Conservation (phyloP, 2,888 invertebrate species). For the Epistrophe eligans region DNA sequence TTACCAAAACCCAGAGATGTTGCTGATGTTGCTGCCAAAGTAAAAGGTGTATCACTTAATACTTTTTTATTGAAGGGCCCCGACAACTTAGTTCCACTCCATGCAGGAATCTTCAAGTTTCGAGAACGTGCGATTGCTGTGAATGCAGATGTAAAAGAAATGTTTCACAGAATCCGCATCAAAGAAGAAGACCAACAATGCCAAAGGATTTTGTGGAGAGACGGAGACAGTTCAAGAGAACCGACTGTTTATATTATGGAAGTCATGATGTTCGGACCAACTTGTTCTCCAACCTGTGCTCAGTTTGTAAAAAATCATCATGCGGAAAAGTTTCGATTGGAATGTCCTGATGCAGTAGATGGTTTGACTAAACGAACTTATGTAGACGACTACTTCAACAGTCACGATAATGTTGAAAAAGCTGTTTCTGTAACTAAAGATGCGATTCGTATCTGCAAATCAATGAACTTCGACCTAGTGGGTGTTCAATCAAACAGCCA, state of each 20-base stretch:
- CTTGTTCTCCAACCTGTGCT: conserved; percentile 25
- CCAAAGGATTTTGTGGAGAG: conserved; percentile 65
- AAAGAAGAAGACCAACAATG: conserved; percentile 34
- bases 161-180: conserved; percentile 62
- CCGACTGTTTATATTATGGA: conserved; percentile 42
- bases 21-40: conserved; percentile 55
- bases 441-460: conserved; percentile 21
- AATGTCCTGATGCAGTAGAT: conserved; percentile 38
- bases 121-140: conserved; percentile 44
- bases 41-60: conserved; percentile 59
- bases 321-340: conserved; percentile 8
- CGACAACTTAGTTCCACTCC: conserved; percentile 48
- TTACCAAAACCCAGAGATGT: conserved; percentile 52
- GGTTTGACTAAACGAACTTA: conserved; percentile 26
- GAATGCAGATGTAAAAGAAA: conserved; percentile 62
- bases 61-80: conserved; percentile 11
- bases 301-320: conserved; percentile 36
- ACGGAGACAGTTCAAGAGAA: conserved; percentile 52
- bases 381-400: conserved; percentile 33
- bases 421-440: conserved; percentile 27
- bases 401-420: conserved; percentile 16
- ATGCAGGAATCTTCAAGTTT: conserved; percentile 51
- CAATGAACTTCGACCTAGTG: conserved; percentile 24
- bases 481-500: conserved; percentile 7
- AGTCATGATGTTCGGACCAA: conserved; percentile 42